Evolutionary conservation across 2,888 invertebrate genomes (phyloP), one percentile per base, ranked within the genome.

Genomic region (Ditylenchus weischeri): DNA sequence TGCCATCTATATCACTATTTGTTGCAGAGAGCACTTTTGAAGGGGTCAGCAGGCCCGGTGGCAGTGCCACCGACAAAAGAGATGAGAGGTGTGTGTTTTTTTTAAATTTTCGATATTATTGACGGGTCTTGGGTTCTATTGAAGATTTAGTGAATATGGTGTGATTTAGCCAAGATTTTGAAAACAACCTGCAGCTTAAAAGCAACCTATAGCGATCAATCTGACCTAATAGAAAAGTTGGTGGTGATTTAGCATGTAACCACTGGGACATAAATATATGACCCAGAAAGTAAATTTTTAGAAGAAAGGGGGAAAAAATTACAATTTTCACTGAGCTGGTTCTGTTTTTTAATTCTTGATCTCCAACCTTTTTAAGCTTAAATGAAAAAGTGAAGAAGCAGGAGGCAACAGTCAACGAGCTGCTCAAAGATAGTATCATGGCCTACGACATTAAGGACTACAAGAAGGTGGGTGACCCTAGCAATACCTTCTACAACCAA

Each of bases 351-450:
- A 21, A 50, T 50, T 50, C 10, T 64, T 43, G 35, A 21, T 13
- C 2, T 21, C 48, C 23, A 62, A 0, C 18, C 57, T 38, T 36
- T 65, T 70, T 70, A 51, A 74, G 72, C 19, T 29, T 48, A 0
- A 93, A 94, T 84, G 92, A 92, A 75, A 93, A 91, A 84, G 90
- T 94, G 58, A 90, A 90, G 79, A 89, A 89, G 78, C 87, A 93
- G 83, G 96, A 98, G 84, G 87, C 88, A 6, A 90, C 90, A 82
- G 93, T 96, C 72, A 90, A 91, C 87, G 88, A 89, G 62, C 85
- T 95, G 63, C 88, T 98, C 48, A 93, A 95, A 83, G 92, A 92
- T 74, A 93, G 94, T 0, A 91, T 92, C 76, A 84, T 89, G 69
- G 88, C 89, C 4, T 87, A 88, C 71, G 86, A 86, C 71, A 86